Evolutionary conservation across 2,113 vertebrate species (phyloP), one percentile per base, ranked within the genome.

Genomic region (Scomber japonicus): DNA sequence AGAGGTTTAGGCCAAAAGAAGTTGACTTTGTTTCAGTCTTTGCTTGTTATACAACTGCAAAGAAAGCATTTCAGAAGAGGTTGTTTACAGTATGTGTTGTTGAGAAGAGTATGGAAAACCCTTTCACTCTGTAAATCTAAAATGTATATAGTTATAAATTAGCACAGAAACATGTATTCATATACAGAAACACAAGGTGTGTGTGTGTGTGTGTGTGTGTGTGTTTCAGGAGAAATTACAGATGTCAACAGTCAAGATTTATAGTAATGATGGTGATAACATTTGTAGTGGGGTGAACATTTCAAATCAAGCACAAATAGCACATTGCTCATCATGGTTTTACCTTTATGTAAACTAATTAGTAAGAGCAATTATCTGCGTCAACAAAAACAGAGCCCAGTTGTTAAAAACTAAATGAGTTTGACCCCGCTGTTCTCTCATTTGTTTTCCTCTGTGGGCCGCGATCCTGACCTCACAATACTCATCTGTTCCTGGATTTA

Each of bases 401-500:
- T 24, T 70, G 21, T 63, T 71, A 17, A n/a, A 70, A 80, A 64
- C 46, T 45, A 51, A 78, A 66, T 65, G 27, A 66, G 12, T 68
- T 63, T 68, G 62, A 53, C 21, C 54, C 19, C 14, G 0, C 1
- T 66, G 45, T 46, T 24, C 51, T 64, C 55, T 11, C 14, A 63
- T 63, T 46, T 69, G n/a, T 59, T 53, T 59, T 27, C 24, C 51
- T 45, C 44, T 66, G 44, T 56, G 10, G 21, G 73, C 12, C 44
- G 27, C 30, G 15, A 70, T 7, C 7, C 49, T 71, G 60, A 62
- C 70, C 66, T 78, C 53, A 70, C 15, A 78, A 71, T 61, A 62
- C 40, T 69, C 57, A 60, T 70, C 14, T 77, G 59, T 61, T 81
- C 17, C 68, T 56, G 44, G 62, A 64, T 77, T 59, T 50, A n/a